These are phyloP conservation scores for Drosophila ercepeae DNA, from an alignment of 1,140 invertebrate genomes.

Conservation along the genomic window DNA sequence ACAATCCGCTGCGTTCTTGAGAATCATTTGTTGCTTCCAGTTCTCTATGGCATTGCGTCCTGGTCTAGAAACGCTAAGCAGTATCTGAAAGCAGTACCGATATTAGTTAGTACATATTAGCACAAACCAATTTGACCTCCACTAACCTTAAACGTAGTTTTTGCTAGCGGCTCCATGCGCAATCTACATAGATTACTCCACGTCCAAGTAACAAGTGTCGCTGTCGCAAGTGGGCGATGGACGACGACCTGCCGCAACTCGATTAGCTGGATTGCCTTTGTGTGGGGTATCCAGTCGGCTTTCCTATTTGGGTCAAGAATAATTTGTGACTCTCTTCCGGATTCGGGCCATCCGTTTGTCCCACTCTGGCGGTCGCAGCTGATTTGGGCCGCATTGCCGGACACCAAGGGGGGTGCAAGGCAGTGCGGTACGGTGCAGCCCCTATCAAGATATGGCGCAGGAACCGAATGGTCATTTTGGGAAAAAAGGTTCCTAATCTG, in stretches of 20 bases:
- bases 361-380: conserved; percentile 1
- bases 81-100: too few relatives aligned
- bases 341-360: not conserved
- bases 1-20: too few relatives aligned
- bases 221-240: conserved; percentile 32
- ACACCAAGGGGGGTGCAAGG: not conserved
- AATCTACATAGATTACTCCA: conserved; percentile 26
- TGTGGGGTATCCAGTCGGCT: not conserved
- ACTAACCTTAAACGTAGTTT: too few relatives aligned
- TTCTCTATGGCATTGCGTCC: too few relatives aligned
- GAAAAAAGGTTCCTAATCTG: too few relatives aligned
- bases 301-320: too few relatives aligned
- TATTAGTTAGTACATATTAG: too few relatives aligned
- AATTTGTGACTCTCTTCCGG: not conserved
- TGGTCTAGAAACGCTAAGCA: too few relatives aligned
- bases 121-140: too few relatives aligned
- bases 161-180: too few relatives aligned
- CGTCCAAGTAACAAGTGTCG: not conserved
- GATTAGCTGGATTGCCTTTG: not conserved
- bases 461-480: too few relatives aligned
- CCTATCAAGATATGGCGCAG: conserved; percentile 2
- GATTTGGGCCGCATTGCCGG: conserved; percentile 1
- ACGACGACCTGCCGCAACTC: conserved; percentile 41
- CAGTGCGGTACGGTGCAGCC: not conserved
- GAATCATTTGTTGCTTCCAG: too few relatives aligned